Evolutionary conservation across 2,113 vertebrate species (phyloP).

Genomic region (Podilymbus podiceps): DNA sequence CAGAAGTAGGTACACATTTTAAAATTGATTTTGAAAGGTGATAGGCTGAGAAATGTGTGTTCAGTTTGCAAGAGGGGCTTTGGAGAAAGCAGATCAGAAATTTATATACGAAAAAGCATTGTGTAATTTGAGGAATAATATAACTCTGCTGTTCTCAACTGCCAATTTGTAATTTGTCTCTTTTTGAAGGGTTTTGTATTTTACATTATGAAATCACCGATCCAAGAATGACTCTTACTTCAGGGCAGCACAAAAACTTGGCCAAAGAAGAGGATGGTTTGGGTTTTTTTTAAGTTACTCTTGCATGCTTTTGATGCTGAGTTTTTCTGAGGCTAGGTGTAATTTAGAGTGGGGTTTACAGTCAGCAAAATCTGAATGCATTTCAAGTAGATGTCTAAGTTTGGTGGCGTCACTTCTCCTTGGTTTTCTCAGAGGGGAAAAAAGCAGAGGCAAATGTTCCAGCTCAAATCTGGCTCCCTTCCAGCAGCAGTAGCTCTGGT

Average conservation of each 20-base stretch:
- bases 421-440: background rate
- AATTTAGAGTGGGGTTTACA: background rate
- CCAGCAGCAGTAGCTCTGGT: slow-evolving; percentile 62
- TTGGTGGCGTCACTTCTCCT: background rate
- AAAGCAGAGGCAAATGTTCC: background rate
- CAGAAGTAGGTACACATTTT: background rate
- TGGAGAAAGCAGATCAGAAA: background rate
- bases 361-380: background rate
- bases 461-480: slow-evolving; percentile 9
- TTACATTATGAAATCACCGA: background rate
- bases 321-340: background rate
- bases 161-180: background rate
- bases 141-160: background rate
- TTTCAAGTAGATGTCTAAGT: background rate
- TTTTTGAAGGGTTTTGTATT: background rate
- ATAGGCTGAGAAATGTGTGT: background rate
- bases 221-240: background rate
- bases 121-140: background rate
- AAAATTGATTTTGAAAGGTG: background rate
- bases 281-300: background rate
- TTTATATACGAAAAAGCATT: background rate
- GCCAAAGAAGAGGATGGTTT: background rate
- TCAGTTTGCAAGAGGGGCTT: background rate
- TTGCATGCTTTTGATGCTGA: background rate
- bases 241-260: background rate